Percentiles rank a stretch among this genome's conserved stretches.
These are phyloP conservation scores for Egretta garzetta DNA, from an alignment of 2,113 vertebrate genomes.

Conservation along the genomic window DNA sequence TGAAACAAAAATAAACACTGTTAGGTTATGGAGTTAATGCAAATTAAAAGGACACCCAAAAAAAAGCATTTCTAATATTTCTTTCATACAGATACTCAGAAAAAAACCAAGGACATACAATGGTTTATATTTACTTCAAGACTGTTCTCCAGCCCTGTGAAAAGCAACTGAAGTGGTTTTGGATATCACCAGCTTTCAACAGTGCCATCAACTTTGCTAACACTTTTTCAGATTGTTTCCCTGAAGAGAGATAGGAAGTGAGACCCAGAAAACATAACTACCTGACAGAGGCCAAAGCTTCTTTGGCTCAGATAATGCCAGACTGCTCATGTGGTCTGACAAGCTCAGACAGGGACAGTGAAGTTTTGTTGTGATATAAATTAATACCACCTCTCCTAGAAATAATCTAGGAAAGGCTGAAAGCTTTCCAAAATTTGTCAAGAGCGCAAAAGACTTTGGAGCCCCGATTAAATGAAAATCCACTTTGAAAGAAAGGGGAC, in stretches of 20 bases:
- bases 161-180: not conserved
- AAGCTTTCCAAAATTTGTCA: not conserved
- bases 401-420: not conserved
- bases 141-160: not conserved
- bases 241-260: not conserved
- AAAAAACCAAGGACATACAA: not conserved
- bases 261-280: not conserved
- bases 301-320: not conserved
- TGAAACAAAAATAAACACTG: not conserved
- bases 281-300: not conserved
- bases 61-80: not conserved
- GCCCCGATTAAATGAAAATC: not conserved
- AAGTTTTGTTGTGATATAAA: not conserved
- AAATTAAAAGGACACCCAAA: not conserved
- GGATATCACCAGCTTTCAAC: not conserved
- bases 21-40: not conserved
- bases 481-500: not conserved
- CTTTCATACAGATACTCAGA: not conserved
- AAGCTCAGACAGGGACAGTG: not conserved
- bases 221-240: not conserved
- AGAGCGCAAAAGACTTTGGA: not conserved
- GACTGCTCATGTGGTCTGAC: not conserved
- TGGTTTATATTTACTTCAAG: not conserved
- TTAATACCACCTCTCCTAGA: not conserved
- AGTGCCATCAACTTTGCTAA: not conserved